Evolutionary conservation across 2,797 vertebrate genomes (phyloP), one percentile per base, ranked within the genome.

Genomic region (Enteromius treurensis): DNA sequence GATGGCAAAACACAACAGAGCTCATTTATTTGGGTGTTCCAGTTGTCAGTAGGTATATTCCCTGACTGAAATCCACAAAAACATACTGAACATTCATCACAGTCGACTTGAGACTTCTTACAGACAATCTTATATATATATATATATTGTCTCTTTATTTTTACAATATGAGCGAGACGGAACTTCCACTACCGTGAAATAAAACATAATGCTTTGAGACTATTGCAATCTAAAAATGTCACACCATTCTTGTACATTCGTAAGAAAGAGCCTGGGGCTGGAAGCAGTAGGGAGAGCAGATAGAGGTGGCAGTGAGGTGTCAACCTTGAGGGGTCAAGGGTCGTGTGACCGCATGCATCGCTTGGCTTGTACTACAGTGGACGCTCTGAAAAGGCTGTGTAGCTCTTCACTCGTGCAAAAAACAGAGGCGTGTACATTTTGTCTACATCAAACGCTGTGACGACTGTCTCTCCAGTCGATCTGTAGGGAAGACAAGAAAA

Each of bases 391-490:
- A 95, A 95, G 2, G 98, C 96, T 9, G 97, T 99, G 90, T 97
- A 99, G 92, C 97, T 98, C 93, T 97, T 98, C 91, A 98, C 98
- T 82, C 97, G 96, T 89, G 97, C 96, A 90, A 99, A 99, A 93
- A 96, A 95, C 93, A 99, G 92, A 37, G 98, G 97, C 1, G 96
- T 94, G 90, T 99, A 99, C 96, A 97, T 99, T 93, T 96, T 96
- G 94, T 99, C 97, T 71, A 99, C 95, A 89, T 99, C 97, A 10
- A 99, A 99, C 23, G 96, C 91, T 13, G 97, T 97, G 88, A 99
- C 92, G 23, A 97, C 95, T 0, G 97, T 99, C 93, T 99, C 98
- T 82, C 97, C 98, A 58, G 96, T 97, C 1, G 96, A 95, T 91
- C 98, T 99, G 70, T 13, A 69, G 90, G 90, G 86, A 87, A 55